Base-by-base conservation (phyloP, 1,140 invertebrate genomes). In the Lepidostoma basale region DNA sequence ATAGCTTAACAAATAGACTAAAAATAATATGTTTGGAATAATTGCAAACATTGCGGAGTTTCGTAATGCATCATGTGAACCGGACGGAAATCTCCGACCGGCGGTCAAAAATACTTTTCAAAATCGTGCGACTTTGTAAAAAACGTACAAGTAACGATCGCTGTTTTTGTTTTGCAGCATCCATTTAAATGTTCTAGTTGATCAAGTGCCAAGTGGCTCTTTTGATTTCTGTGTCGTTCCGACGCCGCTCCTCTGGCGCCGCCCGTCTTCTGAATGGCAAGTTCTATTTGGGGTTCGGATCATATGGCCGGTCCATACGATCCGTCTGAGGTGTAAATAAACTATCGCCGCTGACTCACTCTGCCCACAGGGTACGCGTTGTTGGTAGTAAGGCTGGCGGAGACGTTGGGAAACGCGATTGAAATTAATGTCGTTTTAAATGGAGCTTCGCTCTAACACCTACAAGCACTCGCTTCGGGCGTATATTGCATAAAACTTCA, bases 251-350 rank as follows among this genome's bases (percentile, higher is more conserved):
- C 14, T 23, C 54, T 59, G 54, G 54, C 54, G 54, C 54, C 54
- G 54, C 30, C 5, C 30, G 18, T 59, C 20, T 59, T 59, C 54
- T 59, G 54, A 59, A 36, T 59, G 54, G 33, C 33, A 59, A 59
- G 36, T 23, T 59, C 54, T 59, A 59, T 59, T 59, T 59, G 30
- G 54, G 33, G 30, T 33, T 40, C 16, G 54, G 54, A 59, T 59
- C 54, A 23, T 59, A 40, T 59, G 33, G 54, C 54, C 33, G 54
- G 54, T 59, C 33, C 54, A 40, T 39, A 25, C 33, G 54, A 59
- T 36, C 30, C 33, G 54, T 59, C 54, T 59, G 54, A 59, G 54
- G 54, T 59, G 54, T 59, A 59, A 59, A 59, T 59, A 59, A 59
- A 59, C 54, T 14, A 40, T 36, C 52, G 28, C 28, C 23, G 30